A percentile compares a stretch with the other conserved stretches of the same genome.
Evolutionary conservation across 2,797 vertebrate species (phyloP).

Genomic region (Toxotes lorentzi): DNA sequence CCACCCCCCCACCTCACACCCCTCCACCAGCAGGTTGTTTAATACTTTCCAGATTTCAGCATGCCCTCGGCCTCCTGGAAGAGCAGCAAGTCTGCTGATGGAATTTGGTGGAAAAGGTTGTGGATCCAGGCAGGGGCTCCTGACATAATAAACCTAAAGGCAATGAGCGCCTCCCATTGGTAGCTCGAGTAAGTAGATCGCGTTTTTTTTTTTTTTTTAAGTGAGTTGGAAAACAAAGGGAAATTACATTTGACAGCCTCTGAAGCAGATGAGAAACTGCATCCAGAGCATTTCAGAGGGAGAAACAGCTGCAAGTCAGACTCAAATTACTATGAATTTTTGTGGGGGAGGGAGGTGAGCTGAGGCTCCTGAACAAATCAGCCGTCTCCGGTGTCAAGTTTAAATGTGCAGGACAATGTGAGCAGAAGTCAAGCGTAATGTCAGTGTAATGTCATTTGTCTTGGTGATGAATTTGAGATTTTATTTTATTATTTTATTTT

Average conservation of each 20-base stretch:
- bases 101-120: conserved; percentile 82
- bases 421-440: no score
- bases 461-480: background rate
- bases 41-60: conserved; percentile 89
- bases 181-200: conserved; percentile 13
- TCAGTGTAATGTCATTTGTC: conserved; percentile 7
- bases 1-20: conserved; percentile 52
- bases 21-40: conserved; percentile 86
- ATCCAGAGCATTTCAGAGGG: conserved; percentile 51
- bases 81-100: conserved; percentile 81
- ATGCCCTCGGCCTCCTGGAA: conserved; percentile 80
- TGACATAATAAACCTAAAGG: conserved; percentile 62
- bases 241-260: conserved; percentile 72
- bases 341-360: conserved; percentile 10
- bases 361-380: conserved; percentile 60
- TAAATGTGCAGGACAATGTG: conserved; percentile 33
- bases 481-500: background rate
- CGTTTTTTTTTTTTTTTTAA: conserved; percentile 4
- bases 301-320: conserved; percentile 74
- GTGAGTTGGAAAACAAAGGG: conserved; percentile 38
- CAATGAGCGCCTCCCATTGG: conserved; percentile 80
- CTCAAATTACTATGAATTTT: conserved; percentile 62
- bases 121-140: conserved; percentile 66
- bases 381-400: conserved; percentile 54
- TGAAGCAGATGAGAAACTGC: conserved; percentile 62